These are phyloP conservation scores for Ctenochaetus hawaiiensis DNA, from an alignment of 2,797 vertebrate species.

Conservation along the genomic window DNA sequence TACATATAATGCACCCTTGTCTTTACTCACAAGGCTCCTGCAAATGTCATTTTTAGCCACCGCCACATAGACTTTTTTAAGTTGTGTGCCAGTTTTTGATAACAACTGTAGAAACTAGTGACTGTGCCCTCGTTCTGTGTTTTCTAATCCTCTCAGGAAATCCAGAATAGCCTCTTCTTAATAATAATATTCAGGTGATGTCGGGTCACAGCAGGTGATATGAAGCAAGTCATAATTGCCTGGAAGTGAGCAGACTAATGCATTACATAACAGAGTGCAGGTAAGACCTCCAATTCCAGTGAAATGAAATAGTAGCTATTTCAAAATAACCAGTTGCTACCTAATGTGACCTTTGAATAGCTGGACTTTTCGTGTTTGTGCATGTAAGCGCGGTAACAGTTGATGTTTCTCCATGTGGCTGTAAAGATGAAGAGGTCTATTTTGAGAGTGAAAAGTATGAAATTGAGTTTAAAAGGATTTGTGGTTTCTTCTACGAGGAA, in stretches of 20 bases:
- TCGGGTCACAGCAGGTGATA: conserved; percentile 54
- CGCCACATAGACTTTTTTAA: conserved; percentile 8
- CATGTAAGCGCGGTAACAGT: neutral
- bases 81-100: neutral
- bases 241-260: conserved; percentile 45
- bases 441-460: conserved; percentile 41
- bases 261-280: conserved; percentile 30
- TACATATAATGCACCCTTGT: neutral
- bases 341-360: conserved; percentile 47
- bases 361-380: conserved; percentile 2
- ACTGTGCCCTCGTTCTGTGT: conserved; percentile 31
- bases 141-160: conserved; percentile 37
- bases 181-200: conserved; percentile 44
- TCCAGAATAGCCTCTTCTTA: conserved; percentile 50
- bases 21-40: neutral
- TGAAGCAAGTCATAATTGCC: conserved; percentile 37
- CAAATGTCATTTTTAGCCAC: neutral
- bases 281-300: conserved; percentile 49
- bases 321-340: conserved; percentile 26
- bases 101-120: conserved; percentile 4
- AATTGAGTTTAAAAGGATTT: conserved; percentile 37
- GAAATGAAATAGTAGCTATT: conserved; percentile 63
- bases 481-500: conserved; percentile 7
- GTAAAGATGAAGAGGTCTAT: conserved; percentile 25
- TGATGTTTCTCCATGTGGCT: conserved; percentile 27